Percentiles rank a stretch among this genome's conserved stretches.
phyloP scores from a whole-genome alignment of 64 coral and sea anemone genomes.

The Montipora foliosa region DNA sequence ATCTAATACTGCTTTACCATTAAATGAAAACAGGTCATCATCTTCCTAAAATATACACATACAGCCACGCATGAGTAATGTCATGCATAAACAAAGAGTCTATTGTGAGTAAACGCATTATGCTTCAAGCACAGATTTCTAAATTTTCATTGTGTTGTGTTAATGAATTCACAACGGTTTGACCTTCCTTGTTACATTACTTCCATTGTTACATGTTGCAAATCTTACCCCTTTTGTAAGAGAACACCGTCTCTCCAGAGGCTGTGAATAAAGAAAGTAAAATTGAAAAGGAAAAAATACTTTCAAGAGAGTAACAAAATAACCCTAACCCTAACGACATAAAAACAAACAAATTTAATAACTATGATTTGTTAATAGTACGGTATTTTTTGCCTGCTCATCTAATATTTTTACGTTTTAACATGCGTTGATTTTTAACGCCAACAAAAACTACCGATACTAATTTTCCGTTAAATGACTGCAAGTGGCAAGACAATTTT shows the following conservation, averaged over 20 bases:
- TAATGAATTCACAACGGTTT: neutral
- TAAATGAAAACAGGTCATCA: conserved; percentile 76
- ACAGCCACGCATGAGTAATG: neutral
- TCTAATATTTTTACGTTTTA: no score
- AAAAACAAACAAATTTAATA: no score
- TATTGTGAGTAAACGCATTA: neutral
- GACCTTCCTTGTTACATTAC: neutral
- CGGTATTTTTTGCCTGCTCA: no score
- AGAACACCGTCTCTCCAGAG: conserved; percentile 83
- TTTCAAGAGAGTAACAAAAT: neutral
- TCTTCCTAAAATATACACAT: conserved; percentile 67
- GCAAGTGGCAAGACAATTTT: no score
- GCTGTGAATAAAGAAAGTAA: conserved; percentile 44
- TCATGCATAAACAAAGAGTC: neutral
- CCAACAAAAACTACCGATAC: no score
- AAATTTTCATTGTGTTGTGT: neutral
- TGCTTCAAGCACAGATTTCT: neutral
- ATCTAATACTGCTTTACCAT: conserved; percentile 70
- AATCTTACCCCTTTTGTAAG: conserved; percentile 73
- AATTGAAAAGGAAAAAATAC: no score
- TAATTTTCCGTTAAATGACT: no score
- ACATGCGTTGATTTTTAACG: no score
- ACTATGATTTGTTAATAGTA: no score
- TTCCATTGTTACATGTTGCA: neutral
- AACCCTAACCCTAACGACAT: neutral